Percentiles rank a stretch among this genome's conserved stretches.
phyloP scores from a whole-genome alignment of 2,797 vertebrate species.

The Falco concolor region DNA sequence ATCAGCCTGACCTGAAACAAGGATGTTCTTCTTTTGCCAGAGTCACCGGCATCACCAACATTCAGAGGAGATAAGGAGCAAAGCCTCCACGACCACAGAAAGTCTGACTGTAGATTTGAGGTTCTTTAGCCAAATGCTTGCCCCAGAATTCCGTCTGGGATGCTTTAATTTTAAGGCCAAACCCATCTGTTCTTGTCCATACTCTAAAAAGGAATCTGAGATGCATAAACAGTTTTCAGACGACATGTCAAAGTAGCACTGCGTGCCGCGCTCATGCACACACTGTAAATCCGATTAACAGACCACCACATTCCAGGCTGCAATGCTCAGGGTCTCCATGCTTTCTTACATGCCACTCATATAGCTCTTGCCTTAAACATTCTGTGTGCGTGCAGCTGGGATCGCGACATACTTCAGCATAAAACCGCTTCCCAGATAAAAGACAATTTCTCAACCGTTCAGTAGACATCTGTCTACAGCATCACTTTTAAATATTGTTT shows the following conservation, averaged over 20 bases:
- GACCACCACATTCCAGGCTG: not conserved
- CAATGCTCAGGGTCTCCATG: rapidly evolving
- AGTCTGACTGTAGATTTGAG: not conserved
- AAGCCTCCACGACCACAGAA: not conserved
- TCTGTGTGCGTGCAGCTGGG: not conserved
- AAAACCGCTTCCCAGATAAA: rapidly evolving
- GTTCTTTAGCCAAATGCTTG: not conserved
- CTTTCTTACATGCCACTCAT: no score
- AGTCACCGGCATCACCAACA: not conserved
- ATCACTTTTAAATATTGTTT: not conserved
- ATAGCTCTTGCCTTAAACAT: not conserved
- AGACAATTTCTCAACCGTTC: not conserved
- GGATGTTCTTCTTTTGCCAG: not conserved
- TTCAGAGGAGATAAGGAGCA: not conserved
- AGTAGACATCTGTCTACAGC: not conserved
- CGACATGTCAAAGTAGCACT: not conserved
- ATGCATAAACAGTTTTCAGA: not conserved
- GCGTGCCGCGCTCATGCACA: rapidly evolving
- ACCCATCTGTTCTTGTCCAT: not conserved
- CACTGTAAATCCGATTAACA: rapidly evolving
- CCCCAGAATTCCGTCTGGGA: not conserved
- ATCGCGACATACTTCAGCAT: not conserved
- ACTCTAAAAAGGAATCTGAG: not conserved
- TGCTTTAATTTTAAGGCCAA: not conserved
- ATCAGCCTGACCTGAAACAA: not conserved